Percentiles rank a stretch among this genome's conserved stretches.
phyloP scores from a whole-genome alignment of 2,797 vertebrate species.

The Numenius phaeopus region DNA sequence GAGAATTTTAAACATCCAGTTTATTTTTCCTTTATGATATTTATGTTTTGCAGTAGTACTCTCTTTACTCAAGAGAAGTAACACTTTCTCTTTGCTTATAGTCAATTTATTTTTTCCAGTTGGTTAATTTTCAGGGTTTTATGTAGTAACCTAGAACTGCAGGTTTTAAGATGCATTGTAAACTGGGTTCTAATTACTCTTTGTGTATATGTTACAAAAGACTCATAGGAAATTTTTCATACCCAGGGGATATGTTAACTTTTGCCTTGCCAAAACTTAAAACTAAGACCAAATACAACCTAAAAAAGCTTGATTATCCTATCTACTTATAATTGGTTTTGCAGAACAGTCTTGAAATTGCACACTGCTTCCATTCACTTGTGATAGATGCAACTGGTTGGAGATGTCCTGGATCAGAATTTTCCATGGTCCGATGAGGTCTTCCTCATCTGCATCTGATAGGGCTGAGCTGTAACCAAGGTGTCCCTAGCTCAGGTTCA shows the following conservation, averaged over 20 bases:
- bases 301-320: not conserved
- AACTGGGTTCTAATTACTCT: not conserved
- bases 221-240: not conserved
- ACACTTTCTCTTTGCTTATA: conserved; percentile 18
- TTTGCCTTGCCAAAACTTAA: not conserved
- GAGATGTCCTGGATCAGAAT: not conserved
- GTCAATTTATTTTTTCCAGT: not conserved
- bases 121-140: not conserved
- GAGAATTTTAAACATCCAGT: not conserved
- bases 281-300: not conserved
- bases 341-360: not conserved
- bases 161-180: not conserved
- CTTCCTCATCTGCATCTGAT: not conserved
- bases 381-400: not conserved
- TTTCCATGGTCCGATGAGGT: rapidly evolving
- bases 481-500: not conserved
- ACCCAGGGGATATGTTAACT: not conserved
- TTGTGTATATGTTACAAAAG: not conserved
- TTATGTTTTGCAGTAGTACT: not conserved
- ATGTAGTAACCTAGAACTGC: not conserved
- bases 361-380: not conserved
- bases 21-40: not conserved
- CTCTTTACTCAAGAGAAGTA: conserved; percentile 5
- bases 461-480: not conserved
- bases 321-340: not conserved